A percentile compares a stretch with the other conserved stretches of the same genome.
Evolutionary conservation across 2,797 vertebrate genomes (phyloP).

Genomic region (Thalassophryne amazonica): DNA sequence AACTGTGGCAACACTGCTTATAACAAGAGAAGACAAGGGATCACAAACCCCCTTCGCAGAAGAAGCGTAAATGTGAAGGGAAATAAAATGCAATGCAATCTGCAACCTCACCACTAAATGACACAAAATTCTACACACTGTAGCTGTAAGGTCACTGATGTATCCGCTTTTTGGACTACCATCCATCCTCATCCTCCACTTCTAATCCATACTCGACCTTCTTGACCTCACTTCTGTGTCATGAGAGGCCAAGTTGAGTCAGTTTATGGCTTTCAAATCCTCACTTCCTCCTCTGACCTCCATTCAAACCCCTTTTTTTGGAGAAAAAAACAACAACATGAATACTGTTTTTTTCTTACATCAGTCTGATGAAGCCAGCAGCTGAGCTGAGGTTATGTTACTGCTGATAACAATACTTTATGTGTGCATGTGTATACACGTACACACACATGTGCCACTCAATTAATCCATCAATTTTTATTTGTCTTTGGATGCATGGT

Average conservation of each 20-base stretch:
- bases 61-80: too few relatives aligned
- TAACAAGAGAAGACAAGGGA: too few relatives aligned
- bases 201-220: slow-evolving; percentile 24
- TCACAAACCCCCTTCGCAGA: too few relatives aligned
- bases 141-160: too few relatives aligned
- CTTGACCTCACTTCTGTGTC: neutral
- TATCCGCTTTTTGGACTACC: too few relatives aligned
- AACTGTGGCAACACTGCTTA: too few relatives aligned
- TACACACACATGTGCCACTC: slow-evolving; percentile 19
- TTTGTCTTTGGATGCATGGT: slow-evolving; percentile 21
- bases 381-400: slow-evolving; percentile 69
- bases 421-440: neutral
- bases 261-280: slow-evolving; percentile 55
- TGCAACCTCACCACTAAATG: too few relatives aligned
- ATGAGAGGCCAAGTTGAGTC: slow-evolving; percentile 22
- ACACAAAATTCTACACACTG: too few relatives aligned
- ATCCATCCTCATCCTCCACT: slow-evolving; percentile 31
- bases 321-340: too few relatives aligned
- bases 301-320: slow-evolving; percentile 47
- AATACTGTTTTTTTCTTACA: slow-evolving; percentile 72
- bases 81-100: too few relatives aligned
- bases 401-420: slow-evolving; percentile 51
- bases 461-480: slow-evolving; percentile 35
- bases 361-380: slow-evolving; percentile 70
- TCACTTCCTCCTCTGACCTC: slow-evolving; percentile 10